A percentile compares a stretch with the other conserved stretches of the same genome.
Evolutionary conservation across 2,888 invertebrate species (phyloP).

Genomic region (Bellardia pandia): DNA sequence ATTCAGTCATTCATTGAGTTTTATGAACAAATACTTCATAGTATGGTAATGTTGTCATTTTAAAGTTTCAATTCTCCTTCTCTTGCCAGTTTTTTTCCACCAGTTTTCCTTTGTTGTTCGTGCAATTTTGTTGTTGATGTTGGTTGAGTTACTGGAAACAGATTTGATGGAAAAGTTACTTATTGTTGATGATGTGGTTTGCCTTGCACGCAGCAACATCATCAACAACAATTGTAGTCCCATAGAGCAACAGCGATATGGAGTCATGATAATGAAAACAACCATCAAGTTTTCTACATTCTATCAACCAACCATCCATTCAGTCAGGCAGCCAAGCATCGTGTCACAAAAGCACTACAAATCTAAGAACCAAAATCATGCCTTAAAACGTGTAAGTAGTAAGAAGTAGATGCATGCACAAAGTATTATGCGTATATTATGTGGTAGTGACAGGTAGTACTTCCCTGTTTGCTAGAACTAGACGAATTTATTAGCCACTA

Average conservation of each 20-base stretch:
- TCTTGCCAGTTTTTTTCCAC: slow-evolving; percentile 1
- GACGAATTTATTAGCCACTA: no score
- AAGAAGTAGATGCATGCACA: not conserved
- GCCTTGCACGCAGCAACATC: slow-evolving; percentile 64
- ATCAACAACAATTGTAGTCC: slow-evolving; percentile 61
- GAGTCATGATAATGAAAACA: slow-evolving; percentile 48
- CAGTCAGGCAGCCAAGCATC: slow-evolving; percentile 18
- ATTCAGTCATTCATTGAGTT: slow-evolving; percentile 30
- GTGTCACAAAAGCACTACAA: not conserved
- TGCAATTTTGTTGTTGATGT: slow-evolving; percentile 42
- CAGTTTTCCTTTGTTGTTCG: not conserved
- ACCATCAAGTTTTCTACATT: slow-evolving; percentile 19
- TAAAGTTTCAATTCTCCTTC: slow-evolving; percentile 1
- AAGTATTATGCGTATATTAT: not conserved
- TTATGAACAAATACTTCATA: slow-evolving; percentile 28
- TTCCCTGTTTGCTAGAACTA: not conserved
- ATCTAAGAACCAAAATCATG: not conserved
- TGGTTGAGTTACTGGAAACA: slow-evolving; percentile 41
- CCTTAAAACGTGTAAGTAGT: not conserved
- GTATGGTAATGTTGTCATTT: slow-evolving; percentile 44
- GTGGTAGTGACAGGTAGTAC: not conserved
- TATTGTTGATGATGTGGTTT: slow-evolving; percentile 69
- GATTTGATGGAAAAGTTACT: slow-evolving; percentile 68
- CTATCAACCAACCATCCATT: not conserved
- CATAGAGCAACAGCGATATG: slow-evolving; percentile 20